Evolutionary conservation across 2,888 invertebrate genomes (phyloP).

Genomic region (Idaea straminata): DNA sequence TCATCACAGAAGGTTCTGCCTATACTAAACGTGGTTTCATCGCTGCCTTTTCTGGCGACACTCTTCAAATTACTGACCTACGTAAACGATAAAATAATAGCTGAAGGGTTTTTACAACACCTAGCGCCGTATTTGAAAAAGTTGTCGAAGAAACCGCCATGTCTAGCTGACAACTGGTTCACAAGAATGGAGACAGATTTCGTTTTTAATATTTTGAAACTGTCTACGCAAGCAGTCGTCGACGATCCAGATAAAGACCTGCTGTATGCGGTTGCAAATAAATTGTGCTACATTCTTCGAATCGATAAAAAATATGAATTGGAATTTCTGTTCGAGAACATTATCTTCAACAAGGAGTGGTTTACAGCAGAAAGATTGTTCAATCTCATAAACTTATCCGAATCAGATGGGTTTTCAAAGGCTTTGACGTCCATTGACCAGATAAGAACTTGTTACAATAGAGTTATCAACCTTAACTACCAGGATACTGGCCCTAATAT

Average conservation of each 20-base stretch:
- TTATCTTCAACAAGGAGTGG: constrained; percentile 82
- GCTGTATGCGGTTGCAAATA: constrained; percentile 80
- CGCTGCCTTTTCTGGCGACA: constrained; percentile 64
- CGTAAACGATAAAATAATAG: constrained; percentile 53
- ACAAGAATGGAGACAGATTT: constrained; percentile 82
- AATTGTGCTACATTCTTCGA: constrained; percentile 80
- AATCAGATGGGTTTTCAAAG: constrained; percentile 63
- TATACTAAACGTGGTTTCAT: constrained; percentile 55
- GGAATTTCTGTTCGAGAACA: constrained; percentile 77
- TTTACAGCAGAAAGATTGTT: constrained; percentile 79
- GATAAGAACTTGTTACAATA: constrained; percentile 68
- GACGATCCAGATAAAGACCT: constrained; percentile 69
- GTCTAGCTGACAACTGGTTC: constrained; percentile 81
- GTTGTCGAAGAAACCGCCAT: constrained; percentile 53
- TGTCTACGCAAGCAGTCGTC: constrained; percentile 54
- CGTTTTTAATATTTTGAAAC: constrained; percentile 72
- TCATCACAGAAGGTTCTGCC: constrained; percentile 62
- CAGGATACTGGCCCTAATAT: constrained; percentile 57
- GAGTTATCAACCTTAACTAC: constrained; percentile 59
- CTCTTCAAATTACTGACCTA: constrained; percentile 56
- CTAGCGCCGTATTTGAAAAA: constrained; percentile 62
- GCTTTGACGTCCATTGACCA: constrained; percentile 54
- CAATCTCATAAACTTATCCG: constrained; percentile 74
- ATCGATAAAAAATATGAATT: constrained; percentile 80
- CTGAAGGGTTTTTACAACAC: constrained; percentile 59